Evolutionary conservation across 2,888 invertebrate genomes (phyloP), one percentile per base, ranked within the genome.

Genomic region (Drosophila rubida): DNA sequence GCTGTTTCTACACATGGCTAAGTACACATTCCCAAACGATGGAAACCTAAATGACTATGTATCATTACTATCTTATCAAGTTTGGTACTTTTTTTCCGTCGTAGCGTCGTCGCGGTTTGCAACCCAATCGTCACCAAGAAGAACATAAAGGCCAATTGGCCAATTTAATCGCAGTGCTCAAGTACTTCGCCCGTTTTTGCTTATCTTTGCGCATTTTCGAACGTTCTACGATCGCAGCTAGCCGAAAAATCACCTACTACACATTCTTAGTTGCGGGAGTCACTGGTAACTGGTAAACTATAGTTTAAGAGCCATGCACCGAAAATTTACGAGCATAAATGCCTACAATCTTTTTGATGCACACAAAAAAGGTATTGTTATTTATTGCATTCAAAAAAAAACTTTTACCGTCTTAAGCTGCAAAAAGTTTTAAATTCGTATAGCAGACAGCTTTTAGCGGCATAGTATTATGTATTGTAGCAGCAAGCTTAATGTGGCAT

Each of bases 151-250:
- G 65, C 63, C 80, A 66, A 69, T 85, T 69, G 66, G 49, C 35
- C 66, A 55, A 45, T 58, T 78, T 63, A 49, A 14, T 32, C 32
- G 39, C 53, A 49, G 22, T 11, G 16, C 16, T 62, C 27, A 45
- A 68, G 57, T 50, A 49, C 30, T 61, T 64, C 5, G 19, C 63
- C 25, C 30, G 30, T 69, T 75, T 85, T 11, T 76, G 88, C 88
- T 82, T 87, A 87, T 76, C 87, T 68, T 44, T 19, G 78, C 78
- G 16, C 70, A 83, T 80, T 79, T 85, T 87, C 64, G 58, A 72
- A 51, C 32, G 32, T 32, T 32, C 30, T 4, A n/a, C 72, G 72
- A 65, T 57, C 37, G 35, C 16, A 8, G 48, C 32, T 39, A 16
- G 14, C 46, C 44, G 50, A 55, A 54, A 61, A 37, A 25, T 60